A percentile compares a stretch with the other conserved stretches of the same genome.
Evolutionary conservation across 2,113 vertebrate genomes (phyloP).

Genomic region (Gymnobelideus leadbeateri): DNA sequence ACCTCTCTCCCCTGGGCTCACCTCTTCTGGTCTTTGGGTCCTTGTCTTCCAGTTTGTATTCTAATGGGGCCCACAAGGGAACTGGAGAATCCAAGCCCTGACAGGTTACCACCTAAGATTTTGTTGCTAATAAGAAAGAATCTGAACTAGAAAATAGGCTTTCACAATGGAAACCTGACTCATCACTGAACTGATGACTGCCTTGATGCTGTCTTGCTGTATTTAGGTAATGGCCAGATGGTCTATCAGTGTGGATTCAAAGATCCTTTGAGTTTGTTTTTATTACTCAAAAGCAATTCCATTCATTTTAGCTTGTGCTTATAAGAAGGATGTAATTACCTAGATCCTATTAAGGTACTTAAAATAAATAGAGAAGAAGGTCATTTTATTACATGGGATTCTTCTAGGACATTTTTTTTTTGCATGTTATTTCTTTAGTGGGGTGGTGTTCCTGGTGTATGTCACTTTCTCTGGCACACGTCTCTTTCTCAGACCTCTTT

Average conservation of each 20-base stretch:
- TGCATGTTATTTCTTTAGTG: background rate
- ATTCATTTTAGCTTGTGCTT: background rate
- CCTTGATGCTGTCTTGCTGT: background rate
- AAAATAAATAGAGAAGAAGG: background rate
- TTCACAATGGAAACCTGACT: background rate
- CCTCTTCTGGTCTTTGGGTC: background rate
- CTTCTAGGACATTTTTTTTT: background rate
- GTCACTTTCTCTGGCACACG: background rate
- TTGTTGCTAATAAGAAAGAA: background rate
- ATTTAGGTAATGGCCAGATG: background rate
- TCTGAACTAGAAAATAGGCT: background rate
- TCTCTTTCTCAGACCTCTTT: background rate
- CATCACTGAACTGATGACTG: background rate
- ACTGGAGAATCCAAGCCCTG: background rate
- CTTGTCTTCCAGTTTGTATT: background rate
- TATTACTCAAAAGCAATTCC: conserved; percentile 8
- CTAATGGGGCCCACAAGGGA: background rate
- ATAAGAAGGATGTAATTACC: background rate
- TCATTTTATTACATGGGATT: background rate
- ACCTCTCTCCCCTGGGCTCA: background rate
- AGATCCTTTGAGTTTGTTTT: conserved; percentile 18
- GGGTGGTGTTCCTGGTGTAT: background rate
- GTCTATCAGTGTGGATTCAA: background rate
- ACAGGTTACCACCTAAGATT: background rate
- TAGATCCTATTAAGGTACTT: background rate